phyloP scores from a whole-genome alignment of 2,113 vertebrate genomes.

The Oryctolagus cuniculus region mOryCun1.1 NC_091434.1:3222001-3222500 shows the following conservation, averaged over 20 bases:
- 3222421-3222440: no score
- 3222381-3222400: neutral
- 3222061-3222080: fast-evolving
- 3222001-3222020: neutral
- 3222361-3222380: neutral
- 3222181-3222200: neutral
- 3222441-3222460: neutral
- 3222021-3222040: fast-evolving
- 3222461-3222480: no score
- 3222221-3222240: neutral
- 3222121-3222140: neutral
- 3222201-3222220: neutral
- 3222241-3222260: neutral
- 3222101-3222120: neutral
- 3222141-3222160: fast-evolving
- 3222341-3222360: neutral
- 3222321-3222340: neutral
- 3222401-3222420: neutral
- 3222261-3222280: neutral
- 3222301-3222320: neutral
- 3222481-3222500: no score
- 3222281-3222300: slow-evolving; percentile 23
- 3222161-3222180: no score
- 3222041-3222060: no score
- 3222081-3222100: no score